These are phyloP conservation scores for Magallana angulata DNA, from an alignment of 1,140 invertebrate genomes.

Conservation along the genomic window DNA sequence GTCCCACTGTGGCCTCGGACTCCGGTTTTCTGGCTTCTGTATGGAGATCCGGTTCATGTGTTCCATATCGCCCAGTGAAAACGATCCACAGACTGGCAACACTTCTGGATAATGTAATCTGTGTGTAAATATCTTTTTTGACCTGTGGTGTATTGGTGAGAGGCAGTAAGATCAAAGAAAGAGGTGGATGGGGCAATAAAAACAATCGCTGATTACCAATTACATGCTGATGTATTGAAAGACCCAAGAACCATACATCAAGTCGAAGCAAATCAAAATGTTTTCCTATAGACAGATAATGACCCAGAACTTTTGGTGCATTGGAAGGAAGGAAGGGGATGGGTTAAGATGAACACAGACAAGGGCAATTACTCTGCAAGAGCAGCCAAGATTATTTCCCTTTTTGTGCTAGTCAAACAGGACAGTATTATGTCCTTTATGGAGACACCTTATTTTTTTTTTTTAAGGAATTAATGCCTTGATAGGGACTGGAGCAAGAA, in stretches of 20 bases:
- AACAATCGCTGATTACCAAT: constrained; percentile 26
- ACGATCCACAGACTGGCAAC: neutral
- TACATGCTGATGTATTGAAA: constrained; percentile 20
- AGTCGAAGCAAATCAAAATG: neutral
- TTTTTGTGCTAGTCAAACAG: no score
- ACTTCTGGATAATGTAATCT: constrained; percentile 33
- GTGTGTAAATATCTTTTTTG: constrained; percentile 15
- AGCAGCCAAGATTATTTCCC: no score
- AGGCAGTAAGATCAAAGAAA: constrained; percentile 6
- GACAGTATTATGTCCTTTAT: no score
- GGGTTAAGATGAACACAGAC: no score
- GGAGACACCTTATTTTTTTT: no score
- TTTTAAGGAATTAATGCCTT: no score
- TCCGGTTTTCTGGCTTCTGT: neutral
- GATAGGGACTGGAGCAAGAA: neutral
- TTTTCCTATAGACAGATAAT: constrained; percentile 7
- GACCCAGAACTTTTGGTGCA: neutral
- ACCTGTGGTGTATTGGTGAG: neutral
- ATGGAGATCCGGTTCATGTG: neutral
- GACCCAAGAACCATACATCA: neutral
- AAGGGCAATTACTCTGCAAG: no score
- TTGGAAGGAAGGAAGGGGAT: neutral
- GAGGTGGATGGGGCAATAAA: neutral
- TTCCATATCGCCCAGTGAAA: neutral
- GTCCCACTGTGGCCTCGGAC: neutral